Base-by-base conservation (phyloP, 2,113 vertebrate species). In the Ginglymostoma cirratum region DNA sequence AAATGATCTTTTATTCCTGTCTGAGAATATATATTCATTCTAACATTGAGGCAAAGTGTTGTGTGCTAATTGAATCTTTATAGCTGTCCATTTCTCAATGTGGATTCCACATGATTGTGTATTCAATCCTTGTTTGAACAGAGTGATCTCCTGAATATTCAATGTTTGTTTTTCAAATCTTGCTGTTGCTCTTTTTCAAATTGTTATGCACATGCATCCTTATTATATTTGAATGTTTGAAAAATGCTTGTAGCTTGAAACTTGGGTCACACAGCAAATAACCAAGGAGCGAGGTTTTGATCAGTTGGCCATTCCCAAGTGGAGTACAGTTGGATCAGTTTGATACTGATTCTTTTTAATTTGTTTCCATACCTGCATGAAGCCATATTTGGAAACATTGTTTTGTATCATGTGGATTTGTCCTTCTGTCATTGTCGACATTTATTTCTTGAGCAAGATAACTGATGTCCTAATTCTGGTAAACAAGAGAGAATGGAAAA, bases 11-110 rank as follows among this genome's bases (percentile, higher is more conserved):
- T 95, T 95, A 52, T 95, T 72, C 19, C 52, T 38, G 67, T 30
- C 94, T 72, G 45, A 17, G 45, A 72, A 72, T 95, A 95, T 52
- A 95, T 72, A 45, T 24, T 72, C 52, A 2, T 45, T 67, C 17
- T 42, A 93, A 67, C 45, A 76, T 72, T 95, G 38, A 52, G 67
- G 45, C 67, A 76, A 76, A 95, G 42, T 72, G 69, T 24, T 95
- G 42, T 52, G 24, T 72, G n/a, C 93, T 48, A 72, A 95, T 72
- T 95, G 93, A 72, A 48, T 95, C 42, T 95, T 95, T 72, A 30
- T 48, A 95, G 45, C 94, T 95, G 42, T 72, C 67, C 38, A 95
- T 7, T 76, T 95, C 94, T 30, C 34, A 70, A 95, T 95, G 94
- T 23, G 34, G 69, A 48, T 52, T 95, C 94, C 94, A 15, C 45